Evolutionary conservation across 1,140 invertebrate species (phyloP), one percentile per base, ranked within the genome.

Genomic region (Brachionus sp.): DNA sequence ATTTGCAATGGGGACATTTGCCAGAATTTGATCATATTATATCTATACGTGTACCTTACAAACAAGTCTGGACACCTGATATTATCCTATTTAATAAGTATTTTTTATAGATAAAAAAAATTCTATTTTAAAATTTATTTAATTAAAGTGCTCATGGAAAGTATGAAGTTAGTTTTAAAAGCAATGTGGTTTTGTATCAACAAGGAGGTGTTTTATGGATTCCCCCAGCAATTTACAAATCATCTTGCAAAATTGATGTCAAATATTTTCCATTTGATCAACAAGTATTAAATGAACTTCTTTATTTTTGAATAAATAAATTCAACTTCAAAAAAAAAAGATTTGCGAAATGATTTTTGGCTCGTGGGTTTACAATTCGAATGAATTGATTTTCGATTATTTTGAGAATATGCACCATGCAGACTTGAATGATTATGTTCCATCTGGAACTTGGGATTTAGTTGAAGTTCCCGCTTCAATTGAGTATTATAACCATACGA

Each of bases 11-110:
- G 82, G 62, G 25, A 25, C 44, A 50, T 44, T 35, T 80, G 16
- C 23, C 39, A 53, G 66, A 83, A 42, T 99, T 98, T 87, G 96
- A 97, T 68, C 95, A 96, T 62, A 99, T 99, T 84, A 93, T 93
- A 35, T 95, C 97, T 23, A 92, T 99, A 44, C 92, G 97, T 84
- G 92, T 99, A 84, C 95, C 95, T 25, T 96, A 96, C 23, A 96
- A 98, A 89, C 98, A 98, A 92, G 96, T 99, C 80, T 99, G 97
- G 97, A 97, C 97, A 88, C 97, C 98, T 4, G 98, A 99, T 89
- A 98, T 99, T 86, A 97, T 99, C 39, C 91, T 99, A 46, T 99
- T 99, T 89, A 99, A 99, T 91, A 99, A 99, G 96, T 98, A 91
- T 92, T 93, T 92, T 39, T 82, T 53, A 9, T 5, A 23, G 29